Conservation (phyloP, 2,797 vertebrate genomes). For the Tapirus indicus region DNA sequence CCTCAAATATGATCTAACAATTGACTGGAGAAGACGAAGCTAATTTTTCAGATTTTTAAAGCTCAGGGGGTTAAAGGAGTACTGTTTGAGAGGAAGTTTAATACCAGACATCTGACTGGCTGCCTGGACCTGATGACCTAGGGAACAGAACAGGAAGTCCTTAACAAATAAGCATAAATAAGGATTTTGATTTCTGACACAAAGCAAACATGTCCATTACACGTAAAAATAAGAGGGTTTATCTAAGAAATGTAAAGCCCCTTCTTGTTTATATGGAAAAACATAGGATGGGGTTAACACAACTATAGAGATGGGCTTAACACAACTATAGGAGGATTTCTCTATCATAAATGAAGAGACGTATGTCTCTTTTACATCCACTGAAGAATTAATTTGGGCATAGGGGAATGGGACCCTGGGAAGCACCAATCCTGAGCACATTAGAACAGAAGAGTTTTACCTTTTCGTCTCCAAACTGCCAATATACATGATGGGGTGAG, state of each 20-base stretch:
- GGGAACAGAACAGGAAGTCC: background rate
- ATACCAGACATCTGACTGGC: background rate
- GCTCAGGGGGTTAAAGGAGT: background rate
- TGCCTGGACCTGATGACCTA: background rate
- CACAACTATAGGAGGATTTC: background rate
- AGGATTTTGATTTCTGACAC: background rate
- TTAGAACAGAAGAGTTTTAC: background rate
- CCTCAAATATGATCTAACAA: background rate
- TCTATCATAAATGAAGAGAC: background rate
- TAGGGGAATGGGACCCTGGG: background rate
- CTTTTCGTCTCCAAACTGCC: background rate
- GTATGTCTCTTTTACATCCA: background rate
- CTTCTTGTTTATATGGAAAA: background rate
- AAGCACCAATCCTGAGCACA: background rate
- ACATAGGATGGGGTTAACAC: background rate
- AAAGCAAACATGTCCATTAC: background rate
- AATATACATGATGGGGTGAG: background rate
- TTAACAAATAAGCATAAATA: background rate
- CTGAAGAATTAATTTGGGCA: background rate
- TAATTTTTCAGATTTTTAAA: slow-evolving; percentile 6
- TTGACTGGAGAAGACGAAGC: background rate
- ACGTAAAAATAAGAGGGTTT: background rate
- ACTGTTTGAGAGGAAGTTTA: background rate
- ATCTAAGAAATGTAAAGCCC: background rate
- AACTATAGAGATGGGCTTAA: background rate